Percentiles rank a stretch among this genome's conserved stretches.
Conservation (phyloP, 2,797 vertebrate species). For the Enteromius afrohamiltoni region DNA sequence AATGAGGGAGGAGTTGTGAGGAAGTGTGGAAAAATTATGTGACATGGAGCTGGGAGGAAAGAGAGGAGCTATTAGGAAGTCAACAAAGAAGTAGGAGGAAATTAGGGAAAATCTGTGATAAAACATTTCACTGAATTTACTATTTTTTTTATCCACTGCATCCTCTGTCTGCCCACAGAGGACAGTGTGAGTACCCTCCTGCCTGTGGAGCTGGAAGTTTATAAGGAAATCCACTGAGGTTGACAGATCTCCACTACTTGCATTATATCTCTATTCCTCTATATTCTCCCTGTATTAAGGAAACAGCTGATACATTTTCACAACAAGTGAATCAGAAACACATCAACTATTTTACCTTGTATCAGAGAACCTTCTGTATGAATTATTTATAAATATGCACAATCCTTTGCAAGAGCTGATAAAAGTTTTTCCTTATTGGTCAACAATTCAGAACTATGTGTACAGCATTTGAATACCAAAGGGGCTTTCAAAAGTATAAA, state of each 20-base stretch:
- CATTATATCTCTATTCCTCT: neutral
- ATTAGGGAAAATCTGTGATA: neutral
- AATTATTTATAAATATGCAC: neutral
- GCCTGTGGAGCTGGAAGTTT: neutral
- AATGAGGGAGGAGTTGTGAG: neutral
- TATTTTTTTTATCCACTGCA: slow-evolving; percentile 3
- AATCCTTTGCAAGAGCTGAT: neutral
- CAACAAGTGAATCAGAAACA: slow-evolving; percentile 7
- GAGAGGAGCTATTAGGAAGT: neutral
- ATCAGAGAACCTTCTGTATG: neutral
- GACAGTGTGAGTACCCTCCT: neutral
- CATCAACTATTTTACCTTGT: neutral
- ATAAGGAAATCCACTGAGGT: neutral
- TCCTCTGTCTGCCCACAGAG: neutral
- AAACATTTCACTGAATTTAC: neutral
- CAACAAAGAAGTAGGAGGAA: neutral
- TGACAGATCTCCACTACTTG: neutral
- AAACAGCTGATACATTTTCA: neutral
- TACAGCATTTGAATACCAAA: neutral
- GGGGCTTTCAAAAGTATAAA: neutral
- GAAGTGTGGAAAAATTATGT: neutral
- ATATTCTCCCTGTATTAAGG: neutral
- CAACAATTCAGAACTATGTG: neutral
- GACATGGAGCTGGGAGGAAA: neutral
- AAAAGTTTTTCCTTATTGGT: neutral